Evolutionary conservation across 2,113 vertebrate species (phyloP).

Genomic region (Ctenomys sociabilis): DNA sequence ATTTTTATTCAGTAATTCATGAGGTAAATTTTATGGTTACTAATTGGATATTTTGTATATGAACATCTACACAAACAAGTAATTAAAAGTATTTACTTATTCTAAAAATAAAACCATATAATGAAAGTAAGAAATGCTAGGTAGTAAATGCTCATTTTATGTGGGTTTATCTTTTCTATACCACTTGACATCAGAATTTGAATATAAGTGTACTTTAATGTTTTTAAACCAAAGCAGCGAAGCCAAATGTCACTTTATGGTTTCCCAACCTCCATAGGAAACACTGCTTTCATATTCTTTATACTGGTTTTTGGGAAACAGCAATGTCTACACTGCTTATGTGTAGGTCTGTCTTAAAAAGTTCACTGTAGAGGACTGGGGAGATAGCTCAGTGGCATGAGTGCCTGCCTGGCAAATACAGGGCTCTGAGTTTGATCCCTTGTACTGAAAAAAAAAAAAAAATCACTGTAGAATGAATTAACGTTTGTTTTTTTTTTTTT

Average conservation of each 20-base stretch:
- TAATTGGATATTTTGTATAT: background rate
- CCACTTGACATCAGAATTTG: background rate
- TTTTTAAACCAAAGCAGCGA: background rate
- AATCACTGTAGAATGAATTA: background rate
- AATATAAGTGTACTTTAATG: background rate
- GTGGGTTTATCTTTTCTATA: background rate
- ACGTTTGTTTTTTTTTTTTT: background rate
- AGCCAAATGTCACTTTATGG: background rate
- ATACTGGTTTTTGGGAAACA: background rate
- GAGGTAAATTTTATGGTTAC: background rate
- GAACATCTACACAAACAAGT: background rate
- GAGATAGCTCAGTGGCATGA: too few species aligned
- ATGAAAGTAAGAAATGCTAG: background rate
- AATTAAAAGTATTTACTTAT: background rate
- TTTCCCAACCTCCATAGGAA: background rate
- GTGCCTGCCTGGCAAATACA: too few species aligned
- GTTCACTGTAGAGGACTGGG: background rate
- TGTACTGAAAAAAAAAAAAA: too few species aligned
- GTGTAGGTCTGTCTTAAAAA: background rate
- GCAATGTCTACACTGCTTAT: background rate
- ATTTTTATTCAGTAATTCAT: background rate
- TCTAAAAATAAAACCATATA: background rate
- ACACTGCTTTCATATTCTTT: background rate
- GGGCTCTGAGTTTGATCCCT: too few species aligned
- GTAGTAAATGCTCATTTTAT: background rate